These are phyloP conservation scores for Hemibagrus guttatus DNA, from an alignment of 2,797 vertebrate genomes.

Conservation along the genomic window DNA sequence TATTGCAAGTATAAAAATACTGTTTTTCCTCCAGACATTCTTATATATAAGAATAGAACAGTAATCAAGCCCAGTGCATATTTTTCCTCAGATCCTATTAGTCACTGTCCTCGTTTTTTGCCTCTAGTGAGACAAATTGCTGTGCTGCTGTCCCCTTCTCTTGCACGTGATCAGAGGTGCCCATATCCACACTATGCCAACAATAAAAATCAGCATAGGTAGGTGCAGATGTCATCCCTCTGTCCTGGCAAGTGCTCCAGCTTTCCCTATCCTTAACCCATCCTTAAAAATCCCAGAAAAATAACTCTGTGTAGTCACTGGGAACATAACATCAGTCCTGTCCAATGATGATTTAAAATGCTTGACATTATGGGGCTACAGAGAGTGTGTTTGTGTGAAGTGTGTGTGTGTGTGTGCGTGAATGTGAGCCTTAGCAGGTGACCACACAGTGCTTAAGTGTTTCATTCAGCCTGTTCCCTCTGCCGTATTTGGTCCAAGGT, in stretches of 20 bases:
- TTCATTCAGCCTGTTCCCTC: slow-evolving; percentile 61
- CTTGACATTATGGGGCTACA: slow-evolving; percentile 44
- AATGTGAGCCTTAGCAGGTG: slow-evolving; percentile 27
- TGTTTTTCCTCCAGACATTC: background rate
- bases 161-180: slow-evolving; percentile 56
- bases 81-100: background rate
- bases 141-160: slow-evolving; percentile 6
- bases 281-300: slow-evolving; percentile 45
- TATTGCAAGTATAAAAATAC: slow-evolving; percentile 5
- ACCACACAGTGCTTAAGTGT: slow-evolving; percentile 55
- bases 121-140: background rate
- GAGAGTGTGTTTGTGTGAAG: slow-evolving; percentile 45
- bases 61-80: slow-evolving; percentile 11
- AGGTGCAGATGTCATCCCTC: slow-evolving; percentile 15
- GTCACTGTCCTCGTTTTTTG: background rate
- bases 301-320: slow-evolving; percentile 64
- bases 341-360: slow-evolving; percentile 61
- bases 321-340: slow-evolving; percentile 67
- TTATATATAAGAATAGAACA: slow-evolving; percentile 7
- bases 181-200: slow-evolving; percentile 26
- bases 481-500: slow-evolving; percentile 71
- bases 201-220: slow-evolving; percentile 38
- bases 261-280: slow-evolving; percentile 2
- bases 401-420: slow-evolving; percentile 17
- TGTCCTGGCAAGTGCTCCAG: slow-evolving; percentile 26